These are phyloP conservation scores for Lepidocolaptes lacrymiger DNA, from an alignment of 2,797 vertebrate genomes.

Conservation along the genomic window DNA sequence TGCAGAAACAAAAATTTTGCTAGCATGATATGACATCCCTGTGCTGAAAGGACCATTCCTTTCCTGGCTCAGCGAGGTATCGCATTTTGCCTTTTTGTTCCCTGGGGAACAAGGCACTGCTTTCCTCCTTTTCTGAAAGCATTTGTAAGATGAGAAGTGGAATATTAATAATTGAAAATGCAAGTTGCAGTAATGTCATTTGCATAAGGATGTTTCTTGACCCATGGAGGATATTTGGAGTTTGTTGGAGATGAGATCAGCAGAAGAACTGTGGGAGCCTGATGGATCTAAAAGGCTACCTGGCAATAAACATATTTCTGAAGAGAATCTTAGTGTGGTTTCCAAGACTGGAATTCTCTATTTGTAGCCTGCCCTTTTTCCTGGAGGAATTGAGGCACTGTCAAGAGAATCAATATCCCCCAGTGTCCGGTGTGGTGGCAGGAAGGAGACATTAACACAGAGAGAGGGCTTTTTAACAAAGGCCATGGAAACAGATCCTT, in stretches of 20 bases:
- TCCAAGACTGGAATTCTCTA: not conserved
- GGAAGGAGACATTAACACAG: not conserved
- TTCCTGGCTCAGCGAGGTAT: constrained; percentile 10
- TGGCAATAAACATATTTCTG: not conserved
- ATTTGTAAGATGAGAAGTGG: not conserved
- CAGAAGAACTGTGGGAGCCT: not conserved
- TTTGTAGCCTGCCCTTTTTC: constrained; percentile 1
- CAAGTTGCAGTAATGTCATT: constrained; percentile 11
- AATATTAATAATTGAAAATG: constrained; percentile 55
- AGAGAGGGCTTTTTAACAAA: not conserved
- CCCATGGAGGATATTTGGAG: not conserved
- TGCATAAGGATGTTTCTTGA: constrained; percentile 51
- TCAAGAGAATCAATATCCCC: not conserved
- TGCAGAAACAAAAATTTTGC: constrained; percentile 16
- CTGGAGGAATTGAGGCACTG: not conserved
- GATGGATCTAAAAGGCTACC: constrained; percentile 10
- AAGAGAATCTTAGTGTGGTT: not conserved
- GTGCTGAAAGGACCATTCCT: not conserved
- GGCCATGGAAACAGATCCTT: not conserved
- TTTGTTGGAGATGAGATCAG: constrained; percentile 27
- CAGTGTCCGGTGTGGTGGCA: not conserved
- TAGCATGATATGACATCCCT: not conserved
- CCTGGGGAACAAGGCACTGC: not conserved
- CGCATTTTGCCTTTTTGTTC: not conserved
- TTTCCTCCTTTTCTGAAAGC: constrained; percentile 45